Evolutionary conservation across 2,113 vertebrate species (phyloP).

Genomic region (Callospermophilus lateralis): DNA sequence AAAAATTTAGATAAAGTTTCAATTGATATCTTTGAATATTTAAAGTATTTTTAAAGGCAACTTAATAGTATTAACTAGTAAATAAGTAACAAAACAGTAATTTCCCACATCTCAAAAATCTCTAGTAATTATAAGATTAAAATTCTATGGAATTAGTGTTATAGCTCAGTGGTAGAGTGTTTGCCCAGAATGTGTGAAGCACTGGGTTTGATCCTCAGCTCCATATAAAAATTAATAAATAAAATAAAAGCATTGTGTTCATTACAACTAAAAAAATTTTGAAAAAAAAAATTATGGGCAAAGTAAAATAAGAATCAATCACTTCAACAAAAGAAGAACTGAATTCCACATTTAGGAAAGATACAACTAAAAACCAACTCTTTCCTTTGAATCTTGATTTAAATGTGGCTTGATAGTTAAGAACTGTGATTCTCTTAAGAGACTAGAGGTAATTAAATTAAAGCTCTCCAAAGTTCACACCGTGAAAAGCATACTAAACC

Average conservation of each 20-base stretch:
- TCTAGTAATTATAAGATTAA: not conserved
- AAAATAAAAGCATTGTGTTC: too few relatives aligned
- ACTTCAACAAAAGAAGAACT: not conserved
- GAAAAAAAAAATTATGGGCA: not conserved
- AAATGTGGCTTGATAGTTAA: not conserved
- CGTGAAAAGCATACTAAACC: not conserved
- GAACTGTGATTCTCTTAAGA: not conserved
- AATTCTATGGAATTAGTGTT: not conserved
- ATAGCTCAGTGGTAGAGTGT: too few relatives aligned
- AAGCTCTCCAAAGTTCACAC: not conserved
- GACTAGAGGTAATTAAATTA: not conserved
- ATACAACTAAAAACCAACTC: not conserved
- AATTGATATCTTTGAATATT: slow-evolving; percentile 21
- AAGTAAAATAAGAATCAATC: not conserved
- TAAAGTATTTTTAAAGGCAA: not conserved
- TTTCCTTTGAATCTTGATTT: slow-evolving; percentile 54
- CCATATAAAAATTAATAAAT: too few relatives aligned
- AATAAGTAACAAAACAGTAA: slow-evolving; percentile 10
- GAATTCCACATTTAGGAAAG: slow-evolving; percentile 17
- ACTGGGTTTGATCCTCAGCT: too few relatives aligned
- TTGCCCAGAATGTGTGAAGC: too few relatives aligned
- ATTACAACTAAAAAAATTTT: too few relatives aligned
- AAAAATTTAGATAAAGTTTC: not conserved
- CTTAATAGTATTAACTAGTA: slow-evolving; percentile 25
- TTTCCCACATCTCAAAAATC: not conserved